phyloP scores from a whole-genome alignment of 1,140 invertebrate species.

The Ceratina japonica region DNA sequence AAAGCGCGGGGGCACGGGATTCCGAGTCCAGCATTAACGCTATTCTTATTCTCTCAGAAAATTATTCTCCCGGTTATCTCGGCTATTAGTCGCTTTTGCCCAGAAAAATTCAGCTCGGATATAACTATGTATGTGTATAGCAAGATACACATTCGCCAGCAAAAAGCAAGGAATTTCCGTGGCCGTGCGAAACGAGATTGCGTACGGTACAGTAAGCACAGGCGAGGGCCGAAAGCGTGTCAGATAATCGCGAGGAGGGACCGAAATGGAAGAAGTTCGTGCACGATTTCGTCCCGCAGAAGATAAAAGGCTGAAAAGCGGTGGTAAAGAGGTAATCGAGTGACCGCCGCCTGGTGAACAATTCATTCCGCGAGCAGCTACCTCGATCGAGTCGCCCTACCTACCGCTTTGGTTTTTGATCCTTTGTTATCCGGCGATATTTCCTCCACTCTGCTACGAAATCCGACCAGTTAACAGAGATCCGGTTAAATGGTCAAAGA shows the following conservation, averaged over 20 bases:
- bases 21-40: background rate
- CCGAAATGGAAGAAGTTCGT: background rate
- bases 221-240: background rate
- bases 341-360: conserved; percentile 13
- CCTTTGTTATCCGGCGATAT: conserved; percentile 25
- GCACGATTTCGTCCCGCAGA: background rate
- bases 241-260: conserved; percentile 1
- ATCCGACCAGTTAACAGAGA: background rate
- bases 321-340: conserved; percentile 29
- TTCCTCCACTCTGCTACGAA: background rate
- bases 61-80: background rate
- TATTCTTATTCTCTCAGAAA: background rate
- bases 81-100: background rate
- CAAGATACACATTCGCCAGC: no score
- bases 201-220: background rate
- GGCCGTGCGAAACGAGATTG: background rate
- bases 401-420: conserved; percentile 24
- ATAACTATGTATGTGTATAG: no score
- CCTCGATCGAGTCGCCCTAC: conserved; percentile 10
- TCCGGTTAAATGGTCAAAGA: background rate
- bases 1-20: no score
- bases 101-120: no score
- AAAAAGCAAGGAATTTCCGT: no score
- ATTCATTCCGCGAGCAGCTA: conserved; percentile 11
- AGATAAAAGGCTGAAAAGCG: background rate